These are phyloP conservation scores for Perognathus longimembris DNA, from an alignment of 2,113 vertebrate genomes.

Conservation along the genomic window DNA sequence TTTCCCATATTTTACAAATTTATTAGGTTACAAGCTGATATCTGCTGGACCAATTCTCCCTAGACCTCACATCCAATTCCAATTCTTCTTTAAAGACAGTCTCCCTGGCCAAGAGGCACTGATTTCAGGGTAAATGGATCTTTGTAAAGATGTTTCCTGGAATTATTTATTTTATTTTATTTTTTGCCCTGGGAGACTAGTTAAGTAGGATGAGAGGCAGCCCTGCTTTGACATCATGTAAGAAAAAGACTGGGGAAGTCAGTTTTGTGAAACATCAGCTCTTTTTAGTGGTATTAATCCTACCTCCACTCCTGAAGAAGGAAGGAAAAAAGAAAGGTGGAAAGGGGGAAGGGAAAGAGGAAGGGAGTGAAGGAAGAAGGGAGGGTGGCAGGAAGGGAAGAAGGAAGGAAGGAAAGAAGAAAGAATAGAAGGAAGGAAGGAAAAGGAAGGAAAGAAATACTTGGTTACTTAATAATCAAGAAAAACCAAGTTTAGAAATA, in stretches of 20 bases:
- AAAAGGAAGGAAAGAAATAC: neutral
- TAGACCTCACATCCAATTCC: neutral
- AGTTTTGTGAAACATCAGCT: neutral
- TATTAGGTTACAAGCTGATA: conserved; percentile 24
- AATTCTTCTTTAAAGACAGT: neutral
- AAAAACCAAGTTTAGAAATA: neutral
- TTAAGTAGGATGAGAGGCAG: neutral
- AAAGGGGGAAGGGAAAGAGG: neutral
- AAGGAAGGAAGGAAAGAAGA: neutral
- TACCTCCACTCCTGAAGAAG: too few relatives aligned
- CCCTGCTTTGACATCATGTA: neutral
- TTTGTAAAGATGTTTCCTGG: neutral
- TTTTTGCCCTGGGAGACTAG: neutral
- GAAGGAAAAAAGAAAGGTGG: neutral
- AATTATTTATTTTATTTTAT: too few relatives aligned
- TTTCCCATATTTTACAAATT: conserved; percentile 42
- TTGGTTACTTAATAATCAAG: neutral
- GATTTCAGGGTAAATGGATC: neutral
- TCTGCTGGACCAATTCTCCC: neutral
- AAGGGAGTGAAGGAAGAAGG: neutral
- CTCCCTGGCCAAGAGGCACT: neutral
- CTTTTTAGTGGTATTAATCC: too few relatives aligned
- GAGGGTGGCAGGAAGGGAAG: neutral
- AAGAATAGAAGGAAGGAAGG: too few relatives aligned
- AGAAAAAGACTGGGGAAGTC: neutral